Conservation (phyloP, 2,888 invertebrate genomes). For the Pasiphila rectangulata region DNA sequence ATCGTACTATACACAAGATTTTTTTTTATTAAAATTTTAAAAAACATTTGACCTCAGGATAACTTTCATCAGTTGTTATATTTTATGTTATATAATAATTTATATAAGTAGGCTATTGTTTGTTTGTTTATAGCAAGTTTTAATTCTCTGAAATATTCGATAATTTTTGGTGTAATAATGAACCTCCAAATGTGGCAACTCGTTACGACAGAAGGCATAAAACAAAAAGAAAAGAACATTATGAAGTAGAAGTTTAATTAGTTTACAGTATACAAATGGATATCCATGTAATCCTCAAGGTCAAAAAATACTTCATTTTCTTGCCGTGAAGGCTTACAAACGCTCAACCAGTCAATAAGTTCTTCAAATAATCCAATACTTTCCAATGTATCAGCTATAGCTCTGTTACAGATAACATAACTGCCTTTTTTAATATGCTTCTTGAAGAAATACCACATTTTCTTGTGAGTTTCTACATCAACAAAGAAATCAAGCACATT, state of each 20-base stretch:
- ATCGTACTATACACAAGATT: too few relatives aligned
- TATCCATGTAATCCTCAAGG: constrained; percentile 60
- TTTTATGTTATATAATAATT: too few relatives aligned
- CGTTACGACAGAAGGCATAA: neutral
- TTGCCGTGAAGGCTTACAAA: constrained; percentile 62
- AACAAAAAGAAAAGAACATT: neutral
- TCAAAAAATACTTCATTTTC: constrained; percentile 72
- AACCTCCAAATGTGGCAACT: too few relatives aligned
- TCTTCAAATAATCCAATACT: constrained; percentile 71
- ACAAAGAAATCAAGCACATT: constrained; percentile 87
- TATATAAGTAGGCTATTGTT: too few relatives aligned
- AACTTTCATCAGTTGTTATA: too few relatives aligned
- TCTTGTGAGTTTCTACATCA: constrained; percentile 76
- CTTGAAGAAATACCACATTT: constrained; percentile 82
- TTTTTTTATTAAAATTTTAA: too few relatives aligned
- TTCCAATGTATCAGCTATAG: constrained; percentile 76
- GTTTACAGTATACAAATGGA: constrained; percentile 71
- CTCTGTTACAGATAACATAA: constrained; percentile 81
- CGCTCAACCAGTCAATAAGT: constrained; percentile 70
- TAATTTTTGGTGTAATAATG: too few relatives aligned
- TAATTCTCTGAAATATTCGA: too few relatives aligned
- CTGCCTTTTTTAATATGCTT: constrained; percentile 77
- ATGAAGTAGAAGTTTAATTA: constrained; percentile 39
- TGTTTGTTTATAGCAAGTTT: too few relatives aligned
- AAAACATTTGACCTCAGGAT: too few relatives aligned